A percentile compares a stretch with the other conserved stretches of the same genome.
Evolutionary conservation across 2,797 vertebrate genomes (phyloP).

Genomic region (Pygocentrus nattereri): DNA sequence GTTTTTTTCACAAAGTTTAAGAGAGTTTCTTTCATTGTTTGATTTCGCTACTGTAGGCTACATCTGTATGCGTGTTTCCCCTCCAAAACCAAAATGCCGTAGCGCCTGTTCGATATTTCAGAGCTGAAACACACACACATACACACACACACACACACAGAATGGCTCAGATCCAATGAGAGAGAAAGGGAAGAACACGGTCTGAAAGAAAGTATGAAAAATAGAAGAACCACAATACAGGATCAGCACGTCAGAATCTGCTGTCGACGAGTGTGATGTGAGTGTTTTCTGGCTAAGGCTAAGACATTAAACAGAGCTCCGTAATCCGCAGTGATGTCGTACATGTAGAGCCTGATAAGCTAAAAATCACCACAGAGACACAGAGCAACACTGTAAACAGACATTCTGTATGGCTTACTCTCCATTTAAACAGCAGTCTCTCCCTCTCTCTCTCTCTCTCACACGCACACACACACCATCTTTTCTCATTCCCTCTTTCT

Average conservation of each 20-base stretch:
- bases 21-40: neutral
- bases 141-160: neutral
- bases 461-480: too few species aligned
- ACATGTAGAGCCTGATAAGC: neutral
- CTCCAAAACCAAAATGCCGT: neutral
- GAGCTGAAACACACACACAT: neutral
- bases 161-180: slow-evolving; percentile 15
- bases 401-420: too few species aligned
- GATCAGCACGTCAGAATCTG: neutral
- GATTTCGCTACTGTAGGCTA: neutral
- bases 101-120: slow-evolving; percentile 12
- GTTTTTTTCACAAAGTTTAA: too few species aligned
- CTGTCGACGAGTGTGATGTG: neutral
- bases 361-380: too few species aligned
- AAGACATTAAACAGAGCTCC: neutral
- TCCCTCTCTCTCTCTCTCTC: neutral
- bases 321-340: neutral
- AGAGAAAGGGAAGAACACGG: slow-evolving; percentile 68
- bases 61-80: neutral
- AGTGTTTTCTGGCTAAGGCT: neutral
- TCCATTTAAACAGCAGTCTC: too few species aligned
- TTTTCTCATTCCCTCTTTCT: too few species aligned
- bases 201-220: slow-evolving; percentile 65
- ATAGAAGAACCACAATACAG: neutral
- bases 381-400: too few species aligned